Base-by-base conservation (phyloP, 2,113 vertebrate genomes). In the Struthidea cinerea region DNA sequence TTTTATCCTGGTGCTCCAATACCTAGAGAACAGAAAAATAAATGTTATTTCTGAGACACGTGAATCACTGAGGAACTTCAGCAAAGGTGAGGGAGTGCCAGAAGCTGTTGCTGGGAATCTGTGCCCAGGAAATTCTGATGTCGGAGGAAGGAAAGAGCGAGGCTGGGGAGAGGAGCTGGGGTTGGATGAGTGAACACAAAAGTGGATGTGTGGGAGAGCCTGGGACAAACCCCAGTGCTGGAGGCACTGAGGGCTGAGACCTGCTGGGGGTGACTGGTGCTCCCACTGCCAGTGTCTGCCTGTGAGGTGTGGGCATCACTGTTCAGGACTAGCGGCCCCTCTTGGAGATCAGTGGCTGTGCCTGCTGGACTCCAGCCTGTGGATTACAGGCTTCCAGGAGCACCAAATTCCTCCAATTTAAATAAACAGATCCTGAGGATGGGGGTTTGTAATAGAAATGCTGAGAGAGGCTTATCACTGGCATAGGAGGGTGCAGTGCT, bases 341-440 rank as follows among this genome's bases (percentile, higher is more conserved):
- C 3, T 7, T 49, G 41, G 55, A 46, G 13, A n/a, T 33, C 22
- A 50, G 23, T 12, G 23, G 8, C 75, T 41, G 55, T 52, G 24
- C 69, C 61, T 68, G 63, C 68, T 55, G 65, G 53, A 46, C 63
- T 63, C 28, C 13, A 26, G 78, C 39, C 22, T 53, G 63, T 32
- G 33, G 4, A 14, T 78, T 33, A 27, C 16, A 64, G 87, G 47
- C 80, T 87, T 76, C 46, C 65, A 21, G 67, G 70, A 24, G 46
- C 68, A 46, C 78, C 82, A 55, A n/a, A 44, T 89, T 81, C 52
- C 32, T 88, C 69, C 93, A 78, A 84, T 96, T 90, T 89, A 94
- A 96, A 97, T 92, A 97, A 95, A 88, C 93, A 96, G 86, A 91
- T 88, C 78, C 87, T 52, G 90, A 67, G 42, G 84, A 55, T 53